phyloP scores from a whole-genome alignment of 30 jellyfish, hydroid and myxozoan genomes.

The Aurelia coerulea region DNA sequence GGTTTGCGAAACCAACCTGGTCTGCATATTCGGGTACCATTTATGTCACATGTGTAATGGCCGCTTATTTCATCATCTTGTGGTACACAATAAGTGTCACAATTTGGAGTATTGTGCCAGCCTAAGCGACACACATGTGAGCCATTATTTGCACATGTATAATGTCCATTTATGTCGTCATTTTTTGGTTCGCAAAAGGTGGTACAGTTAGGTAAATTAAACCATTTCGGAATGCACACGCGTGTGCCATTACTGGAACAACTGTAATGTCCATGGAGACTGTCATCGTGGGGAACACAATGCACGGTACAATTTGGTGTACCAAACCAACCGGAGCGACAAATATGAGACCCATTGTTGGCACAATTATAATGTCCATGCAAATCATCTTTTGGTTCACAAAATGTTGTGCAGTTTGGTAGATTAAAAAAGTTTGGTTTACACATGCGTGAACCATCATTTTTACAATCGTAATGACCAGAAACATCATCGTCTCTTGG shows the following conservation, averaged over 20 bases:
- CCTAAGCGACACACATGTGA: slow-evolving; percentile 25
- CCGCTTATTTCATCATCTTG: slow-evolving; percentile 53
- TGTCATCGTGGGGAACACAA: slow-evolving; percentile 24
- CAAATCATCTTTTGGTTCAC: slow-evolving; percentile 6
- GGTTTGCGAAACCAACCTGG: slow-evolving; percentile 47
- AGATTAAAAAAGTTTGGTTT: slow-evolving; percentile 11
- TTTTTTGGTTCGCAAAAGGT: slow-evolving; percentile 32
- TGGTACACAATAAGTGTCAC: slow-evolving; percentile 42
- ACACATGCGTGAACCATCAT: slow-evolving; percentile 44
- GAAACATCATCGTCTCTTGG: slow-evolving; percentile 39
- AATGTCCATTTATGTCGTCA: slow-evolving; percentile 36
- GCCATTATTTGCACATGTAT: slow-evolving; percentile 38
- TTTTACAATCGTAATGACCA: slow-evolving; percentile 54
- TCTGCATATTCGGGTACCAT: slow-evolving; percentile 61
- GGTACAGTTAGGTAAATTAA: slow-evolving; percentile 17
- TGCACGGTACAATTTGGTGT: slow-evolving; percentile 5
- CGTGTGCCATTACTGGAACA: slow-evolving; percentile 41
- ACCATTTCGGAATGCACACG: slow-evolving; percentile 24
- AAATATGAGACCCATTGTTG: background rate
- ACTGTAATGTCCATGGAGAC: slow-evolving; percentile 30
- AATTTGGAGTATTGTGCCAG: slow-evolving; percentile 45
- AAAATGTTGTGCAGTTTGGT: slow-evolving; percentile 48
- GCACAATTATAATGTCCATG: slow-evolving; percentile 37
- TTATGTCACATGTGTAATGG: slow-evolving; percentile 53
- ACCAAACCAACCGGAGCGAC: slow-evolving; percentile 13